phyloP scores from a whole-genome alignment of 2,888 invertebrate species.

The Petrophora chlorosata region DNA sequence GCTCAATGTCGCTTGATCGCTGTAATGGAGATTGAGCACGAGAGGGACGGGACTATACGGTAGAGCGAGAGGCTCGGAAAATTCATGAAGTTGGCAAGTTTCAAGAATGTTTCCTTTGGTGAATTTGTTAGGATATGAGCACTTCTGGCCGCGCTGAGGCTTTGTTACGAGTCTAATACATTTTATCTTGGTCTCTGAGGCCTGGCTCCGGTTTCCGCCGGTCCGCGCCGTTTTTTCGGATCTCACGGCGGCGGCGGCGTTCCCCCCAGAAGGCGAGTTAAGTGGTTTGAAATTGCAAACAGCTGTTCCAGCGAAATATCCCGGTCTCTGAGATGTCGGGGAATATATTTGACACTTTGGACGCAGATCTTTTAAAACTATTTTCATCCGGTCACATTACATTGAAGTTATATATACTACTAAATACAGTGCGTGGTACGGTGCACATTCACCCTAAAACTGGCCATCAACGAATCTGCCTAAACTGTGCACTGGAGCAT shows the following conservation, averaged over 20 bases:
- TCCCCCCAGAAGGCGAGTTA: constrained; percentile 5
- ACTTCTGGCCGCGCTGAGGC: constrained; percentile 1
- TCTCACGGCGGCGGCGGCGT: too few relatives aligned
- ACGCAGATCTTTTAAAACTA: neutral
- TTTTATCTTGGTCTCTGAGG: neutral
- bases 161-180: constrained; percentile 8
- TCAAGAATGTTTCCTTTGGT: constrained; percentile 50
- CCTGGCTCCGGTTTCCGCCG: neutral
- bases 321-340: too few relatives aligned
- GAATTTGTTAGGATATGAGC: constrained; percentile 26
- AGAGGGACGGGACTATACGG: constrained; percentile 42
- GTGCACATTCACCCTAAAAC: too few relatives aligned
- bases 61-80: constrained; percentile 48
- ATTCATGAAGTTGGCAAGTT: constrained; percentile 67
- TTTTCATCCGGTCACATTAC: neutral
- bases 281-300: constrained; percentile 16
- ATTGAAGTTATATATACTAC: neutral
- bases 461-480: too few relatives aligned
- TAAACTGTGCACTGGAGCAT: too few relatives aligned
- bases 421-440: too few relatives aligned
- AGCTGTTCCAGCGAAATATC: constrained; percentile 14
- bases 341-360: constrained; percentile 9
- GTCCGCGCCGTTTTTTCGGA: too few relatives aligned
- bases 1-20: constrained; percentile 78
- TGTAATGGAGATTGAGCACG: constrained; percentile 73